A percentile compares a stretch with the other conserved stretches of the same genome.
These are phyloP conservation scores for Eupithecia inturbata DNA, from an alignment of 2,888 invertebrate species.

Conservation along the genomic window DNA sequence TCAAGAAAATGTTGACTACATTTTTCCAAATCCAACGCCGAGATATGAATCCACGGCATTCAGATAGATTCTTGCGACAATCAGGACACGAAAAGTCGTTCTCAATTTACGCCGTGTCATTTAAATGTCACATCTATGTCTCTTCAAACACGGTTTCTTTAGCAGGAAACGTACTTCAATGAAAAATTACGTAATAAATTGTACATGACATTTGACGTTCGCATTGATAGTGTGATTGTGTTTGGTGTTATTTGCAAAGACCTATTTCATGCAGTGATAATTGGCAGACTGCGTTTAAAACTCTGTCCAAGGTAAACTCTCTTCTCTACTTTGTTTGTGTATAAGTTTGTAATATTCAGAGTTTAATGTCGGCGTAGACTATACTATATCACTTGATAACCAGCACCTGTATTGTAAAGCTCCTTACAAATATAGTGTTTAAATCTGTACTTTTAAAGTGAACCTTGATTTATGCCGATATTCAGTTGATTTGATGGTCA, in stretches of 20 bases:
- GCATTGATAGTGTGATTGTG: conserved; percentile 14
- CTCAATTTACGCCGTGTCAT: conserved; percentile 35
- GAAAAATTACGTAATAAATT: conserved; percentile 22
- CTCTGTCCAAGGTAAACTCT: no score
- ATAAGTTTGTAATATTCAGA: no score
- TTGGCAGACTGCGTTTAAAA: no score
- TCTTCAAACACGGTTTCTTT: conserved; percentile 37
- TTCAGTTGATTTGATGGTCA: no score
- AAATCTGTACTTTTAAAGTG: no score
- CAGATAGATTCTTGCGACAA: not conserved
- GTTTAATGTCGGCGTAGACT: no score
- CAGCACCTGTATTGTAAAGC: no score
- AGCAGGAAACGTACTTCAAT: conserved; percentile 25
- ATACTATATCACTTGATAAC: no score
- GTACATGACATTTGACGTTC: conserved; percentile 29
- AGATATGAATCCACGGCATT: not conserved
- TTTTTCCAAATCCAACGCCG: not conserved
- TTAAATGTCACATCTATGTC: conserved; percentile 39
- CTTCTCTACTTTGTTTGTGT: no score
- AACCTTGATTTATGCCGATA: no score
- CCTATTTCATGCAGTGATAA: not conserved
- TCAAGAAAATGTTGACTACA: not conserved
- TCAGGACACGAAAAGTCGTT: conserved; percentile 7
- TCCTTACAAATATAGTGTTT: no score
- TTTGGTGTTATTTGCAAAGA: not conserved